Percentiles rank a stretch among this genome's conserved stretches.
phyloP scores from a whole-genome alignment of 2,888 invertebrate genomes.

The Odontocolon sp. region DNA sequence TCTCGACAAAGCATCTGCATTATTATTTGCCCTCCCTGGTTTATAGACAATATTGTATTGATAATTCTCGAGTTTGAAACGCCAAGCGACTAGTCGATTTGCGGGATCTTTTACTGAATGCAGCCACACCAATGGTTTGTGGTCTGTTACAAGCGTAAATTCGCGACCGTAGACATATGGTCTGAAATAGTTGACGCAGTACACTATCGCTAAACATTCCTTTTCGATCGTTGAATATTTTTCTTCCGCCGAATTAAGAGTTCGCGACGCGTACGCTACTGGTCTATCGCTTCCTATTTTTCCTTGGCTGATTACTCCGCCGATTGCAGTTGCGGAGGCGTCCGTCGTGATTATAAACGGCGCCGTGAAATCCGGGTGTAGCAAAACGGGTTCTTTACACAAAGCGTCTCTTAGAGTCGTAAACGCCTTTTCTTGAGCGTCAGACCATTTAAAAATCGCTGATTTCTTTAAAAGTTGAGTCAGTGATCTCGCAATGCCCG shows the following conservation, averaged over 20 bases:
- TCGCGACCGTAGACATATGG: slow-evolving; percentile 45
- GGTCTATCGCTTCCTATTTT: slow-evolving; percentile 41
- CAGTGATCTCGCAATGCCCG: slow-evolving; percentile 45
- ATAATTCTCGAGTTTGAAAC: slow-evolving; percentile 39
- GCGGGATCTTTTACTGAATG: slow-evolving; percentile 42
- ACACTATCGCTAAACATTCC: slow-evolving; percentile 45
- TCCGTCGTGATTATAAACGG: slow-evolving; percentile 57
- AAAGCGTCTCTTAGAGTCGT: slow-evolving; percentile 27
- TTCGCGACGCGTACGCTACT: slow-evolving; percentile 43
- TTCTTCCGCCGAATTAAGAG: slow-evolving; percentile 33
- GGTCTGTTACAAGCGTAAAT: slow-evolving; percentile 52
- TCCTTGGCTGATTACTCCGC: slow-evolving; percentile 39
- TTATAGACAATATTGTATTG: slow-evolving; percentile 52
- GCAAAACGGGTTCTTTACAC: slow-evolving; percentile 49
- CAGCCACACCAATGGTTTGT: slow-evolving; percentile 50
- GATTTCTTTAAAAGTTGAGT: slow-evolving; percentile 39
- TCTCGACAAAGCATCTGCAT: slow-evolving; percentile 52
- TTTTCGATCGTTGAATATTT: slow-evolving; percentile 51
- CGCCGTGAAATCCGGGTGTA: slow-evolving; percentile 49
- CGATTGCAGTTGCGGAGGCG: slow-evolving; percentile 41
- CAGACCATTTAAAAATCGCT: slow-evolving; percentile 39
- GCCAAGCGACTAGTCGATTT: slow-evolving; percentile 38
- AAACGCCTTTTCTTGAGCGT: slow-evolving; percentile 38
- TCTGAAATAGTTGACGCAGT: slow-evolving; percentile 31
- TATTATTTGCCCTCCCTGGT: slow-evolving; percentile 40